A percentile compares a stretch with the other conserved stretches of the same genome.
Conservation (phyloP, 2,113 vertebrate species). For the Tyto alba region DNA sequence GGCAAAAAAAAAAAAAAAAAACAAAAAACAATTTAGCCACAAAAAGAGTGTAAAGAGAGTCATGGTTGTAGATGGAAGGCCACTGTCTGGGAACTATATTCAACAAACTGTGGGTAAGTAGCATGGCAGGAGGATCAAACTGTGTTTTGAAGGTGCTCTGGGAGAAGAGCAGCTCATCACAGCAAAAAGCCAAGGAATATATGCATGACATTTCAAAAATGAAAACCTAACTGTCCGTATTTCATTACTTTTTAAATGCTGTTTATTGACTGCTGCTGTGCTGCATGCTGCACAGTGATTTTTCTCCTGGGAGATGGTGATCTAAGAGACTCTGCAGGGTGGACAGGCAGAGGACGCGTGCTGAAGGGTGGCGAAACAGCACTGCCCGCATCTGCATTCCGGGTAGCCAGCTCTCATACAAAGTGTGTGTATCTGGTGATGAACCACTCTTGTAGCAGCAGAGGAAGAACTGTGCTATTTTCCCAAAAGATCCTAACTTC, state of each 20-base stretch:
- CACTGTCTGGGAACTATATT: not conserved
- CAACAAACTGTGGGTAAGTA: not conserved
- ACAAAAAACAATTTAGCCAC: not conserved
- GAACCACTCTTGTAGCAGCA: not conserved
- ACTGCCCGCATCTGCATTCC: accelerated
- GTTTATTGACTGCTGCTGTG: not conserved
- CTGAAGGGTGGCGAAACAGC: not conserved
- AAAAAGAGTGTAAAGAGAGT: not conserved
- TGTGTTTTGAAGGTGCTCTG: not conserved
- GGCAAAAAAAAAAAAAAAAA: no score
- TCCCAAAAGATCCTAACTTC: not conserved
- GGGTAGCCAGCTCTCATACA: no score
- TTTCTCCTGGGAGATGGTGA: not conserved
- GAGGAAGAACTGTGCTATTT: not conserved
- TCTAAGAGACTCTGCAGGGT: not conserved
- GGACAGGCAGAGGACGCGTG: not conserved
- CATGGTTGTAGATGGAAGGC: not conserved
- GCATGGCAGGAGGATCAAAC: not conserved
- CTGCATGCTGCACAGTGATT: not conserved
- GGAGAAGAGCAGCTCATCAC: not conserved
- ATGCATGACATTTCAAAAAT: not conserved
- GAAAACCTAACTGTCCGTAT: not conserved
- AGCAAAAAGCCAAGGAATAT: not conserved
- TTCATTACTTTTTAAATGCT: not conserved
- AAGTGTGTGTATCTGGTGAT: accelerated